A percentile compares a stretch with the other conserved stretches of the same genome.
These are phyloP conservation scores for Ectropis grisescens DNA, from an alignment of 1,140 invertebrate species.

Conservation along the genomic window DNA sequence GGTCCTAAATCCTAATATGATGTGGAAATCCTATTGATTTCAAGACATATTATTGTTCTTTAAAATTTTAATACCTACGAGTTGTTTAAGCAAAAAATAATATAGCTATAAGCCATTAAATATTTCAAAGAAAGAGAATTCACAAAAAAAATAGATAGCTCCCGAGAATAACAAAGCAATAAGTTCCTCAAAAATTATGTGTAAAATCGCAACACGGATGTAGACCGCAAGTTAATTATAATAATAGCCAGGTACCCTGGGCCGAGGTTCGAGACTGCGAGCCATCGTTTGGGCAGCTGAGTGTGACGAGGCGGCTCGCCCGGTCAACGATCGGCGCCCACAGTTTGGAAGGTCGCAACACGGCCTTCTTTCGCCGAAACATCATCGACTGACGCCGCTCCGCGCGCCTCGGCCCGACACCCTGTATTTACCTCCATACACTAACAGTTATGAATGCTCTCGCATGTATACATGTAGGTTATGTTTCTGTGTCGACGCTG, in stretches of 20 bases:
- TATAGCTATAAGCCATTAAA: too few species aligned
- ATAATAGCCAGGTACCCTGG: conserved; percentile 1
- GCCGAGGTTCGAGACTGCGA: too few species aligned
- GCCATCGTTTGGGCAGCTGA: conserved; percentile 10
- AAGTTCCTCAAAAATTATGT: too few species aligned
- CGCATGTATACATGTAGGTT: conserved; percentile 55
- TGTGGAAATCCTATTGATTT: too few species aligned
- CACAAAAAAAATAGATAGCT: too few species aligned
- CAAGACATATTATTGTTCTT: too few species aligned
- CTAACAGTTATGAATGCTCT: conserved; percentile 58
- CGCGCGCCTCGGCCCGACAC: conserved; percentile 29
- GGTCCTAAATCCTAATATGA: too few species aligned
- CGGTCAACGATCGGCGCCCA: conserved; percentile 49
- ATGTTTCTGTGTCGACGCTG: conserved; percentile 52
- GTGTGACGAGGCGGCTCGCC: conserved; percentile 12
- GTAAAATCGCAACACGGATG: conserved; percentile 11
- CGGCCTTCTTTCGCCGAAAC: conserved; percentile 57
- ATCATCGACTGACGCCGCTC: conserved; percentile 29
- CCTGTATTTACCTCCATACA: conserved; percentile 50
- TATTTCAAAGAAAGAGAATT: too few species aligned
- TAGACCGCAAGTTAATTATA: conserved; percentile 7
- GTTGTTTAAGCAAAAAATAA: too few species aligned
- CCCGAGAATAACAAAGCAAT: too few species aligned
- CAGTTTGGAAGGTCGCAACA: conserved; percentile 57
- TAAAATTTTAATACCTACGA: too few species aligned